Base-by-base conservation (phyloP, 2,113 vertebrate species). In the Quiscalus mexicanus region DNA sequence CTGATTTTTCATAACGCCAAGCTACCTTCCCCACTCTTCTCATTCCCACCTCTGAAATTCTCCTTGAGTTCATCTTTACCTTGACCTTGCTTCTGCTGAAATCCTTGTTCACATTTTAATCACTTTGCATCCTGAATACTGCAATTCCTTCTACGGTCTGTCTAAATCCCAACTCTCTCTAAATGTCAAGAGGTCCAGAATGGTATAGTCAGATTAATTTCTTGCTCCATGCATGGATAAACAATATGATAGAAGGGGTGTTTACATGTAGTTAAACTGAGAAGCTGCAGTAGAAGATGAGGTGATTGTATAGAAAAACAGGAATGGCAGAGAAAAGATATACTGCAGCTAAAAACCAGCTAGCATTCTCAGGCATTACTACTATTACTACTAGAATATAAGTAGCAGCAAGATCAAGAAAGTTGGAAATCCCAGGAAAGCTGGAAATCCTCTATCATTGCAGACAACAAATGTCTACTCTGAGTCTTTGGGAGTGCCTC, bases 181-280 rank as follows among this genome's bases (percentile, higher is more conserved):
- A 94, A 94, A 96, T 93, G 93, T 94, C 92, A 96, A 89, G 71
- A 86, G 92, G 92, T 94, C 79, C 85, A 89, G 90, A 96, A 92
- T 90, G 83, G 76, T 78, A 84, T 39, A 95, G 88, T 88, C 84
- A 97, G 91, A 95, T 93, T 97, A 95, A 96, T 94, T 93, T 89
- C 88, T 94, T 92, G 52, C 71, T 96, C 95, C 88, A 93, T 94
- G 95, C 93, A 93, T 94, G 92, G 76, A 89, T 94, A 97, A 97
- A 94, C 90, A 95, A 84, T 91, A 70, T 87, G 96, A 97, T 84
- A 93, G 75, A 95, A 86, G 92, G 76, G 35, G 64, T 90, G 25
- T 92, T 93, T 92, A 90, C 58, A 69, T 78, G 92, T 41, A 96
- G 90, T 75, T 94, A 92, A 90, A 92, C 49, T 82, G 93, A 91